Base-by-base conservation (phyloP, 2,888 invertebrate genomes). In the Aphidoletes aphidimyza region DNA sequence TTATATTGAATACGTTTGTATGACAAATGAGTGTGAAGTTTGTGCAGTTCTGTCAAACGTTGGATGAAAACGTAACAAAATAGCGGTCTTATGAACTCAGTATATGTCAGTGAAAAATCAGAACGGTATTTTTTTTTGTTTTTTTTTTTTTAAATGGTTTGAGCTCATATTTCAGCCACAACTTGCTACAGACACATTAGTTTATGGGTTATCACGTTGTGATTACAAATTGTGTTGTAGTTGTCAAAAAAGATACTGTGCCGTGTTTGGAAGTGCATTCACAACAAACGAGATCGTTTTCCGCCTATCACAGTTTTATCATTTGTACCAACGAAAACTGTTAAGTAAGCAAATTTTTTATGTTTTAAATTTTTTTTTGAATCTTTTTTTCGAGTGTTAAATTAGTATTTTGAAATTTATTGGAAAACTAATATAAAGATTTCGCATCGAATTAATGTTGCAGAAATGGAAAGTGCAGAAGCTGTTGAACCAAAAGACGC, bases 111-210 rank as follows among this genome's bases (percentile, higher is more conserved):
- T 54, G 6, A 11, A 2, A 19, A 47, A 22, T 54, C 47, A 19
- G 22, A 54, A 54, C 54, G 54, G 54, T 54, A 54, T 22, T 54
- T 54, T 22, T n/a, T n/a, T n/a, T n/a, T n/a, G n/a, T n/a, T n/a
- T n/a, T n/a, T n/a, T n/a, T n/a, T n/a, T n/a, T n/a, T n/a, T n/a
- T n/a, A 39, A 39, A 39, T 11, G 5, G 39, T 39, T 8, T 11
- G 39, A 11, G 11, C 5, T 39, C 39, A 39, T 39, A 39, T 39
- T 39, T 39, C 39, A 39, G 39, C 39, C 11, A 11, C 39, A 39
- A 39, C 11, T n/a, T n/a, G n/a, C n/a, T n/a, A n/a, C n/a, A n/a
- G n/a, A n/a, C n/a, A 42, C 42, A 42, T 9, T 42, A 42, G 42
- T 42, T 42, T 14, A 9, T 42, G 42, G 42, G n/a, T n/a, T n/a